Conservation (phyloP, 2,797 vertebrate species). For the Silurus lanzhouensis region DNA sequence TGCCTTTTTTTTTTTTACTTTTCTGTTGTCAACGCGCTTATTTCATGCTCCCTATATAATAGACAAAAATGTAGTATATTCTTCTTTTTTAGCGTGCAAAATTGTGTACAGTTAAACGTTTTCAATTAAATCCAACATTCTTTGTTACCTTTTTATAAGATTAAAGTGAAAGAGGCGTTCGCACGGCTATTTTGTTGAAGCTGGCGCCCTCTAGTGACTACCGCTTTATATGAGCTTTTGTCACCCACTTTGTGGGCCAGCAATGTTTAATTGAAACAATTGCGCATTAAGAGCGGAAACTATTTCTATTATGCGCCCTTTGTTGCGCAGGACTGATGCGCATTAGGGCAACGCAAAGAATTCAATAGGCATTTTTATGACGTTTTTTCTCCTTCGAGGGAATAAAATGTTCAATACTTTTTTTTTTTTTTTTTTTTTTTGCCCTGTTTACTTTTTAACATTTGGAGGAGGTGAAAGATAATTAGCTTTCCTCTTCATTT, state of each 20-base stretch:
- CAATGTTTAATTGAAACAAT: constrained; percentile 18
- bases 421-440: not conserved
- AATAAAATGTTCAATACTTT: not conserved
- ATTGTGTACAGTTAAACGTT: not conserved
- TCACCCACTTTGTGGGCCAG: not conserved
- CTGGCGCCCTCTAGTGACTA: constrained; percentile 78
- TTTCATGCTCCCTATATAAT: not conserved
- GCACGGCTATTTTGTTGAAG: constrained; percentile 61
- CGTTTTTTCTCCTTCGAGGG: not conserved
- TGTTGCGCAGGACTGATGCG: not conserved
- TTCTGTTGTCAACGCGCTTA: not conserved
- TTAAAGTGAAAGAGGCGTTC: not conserved
- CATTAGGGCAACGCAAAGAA: not conserved
- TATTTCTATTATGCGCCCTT: not conserved
- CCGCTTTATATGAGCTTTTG: not conserved
- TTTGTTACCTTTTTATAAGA: not conserved
- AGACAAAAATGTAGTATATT: not conserved
- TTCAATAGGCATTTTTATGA: not conserved
- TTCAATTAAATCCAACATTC: not conserved
- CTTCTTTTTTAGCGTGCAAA: not conserved
- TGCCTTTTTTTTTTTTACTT: not conserved
- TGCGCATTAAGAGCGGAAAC: constrained; percentile 7
- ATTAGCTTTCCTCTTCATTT: too few relatives aligned
- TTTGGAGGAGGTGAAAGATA: not conserved
- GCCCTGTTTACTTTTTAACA: not conserved